These are phyloP conservation scores for Lymantria monacha DNA, from an alignment of 2,888 invertebrate genomes.

Conservation along the genomic window DNA sequence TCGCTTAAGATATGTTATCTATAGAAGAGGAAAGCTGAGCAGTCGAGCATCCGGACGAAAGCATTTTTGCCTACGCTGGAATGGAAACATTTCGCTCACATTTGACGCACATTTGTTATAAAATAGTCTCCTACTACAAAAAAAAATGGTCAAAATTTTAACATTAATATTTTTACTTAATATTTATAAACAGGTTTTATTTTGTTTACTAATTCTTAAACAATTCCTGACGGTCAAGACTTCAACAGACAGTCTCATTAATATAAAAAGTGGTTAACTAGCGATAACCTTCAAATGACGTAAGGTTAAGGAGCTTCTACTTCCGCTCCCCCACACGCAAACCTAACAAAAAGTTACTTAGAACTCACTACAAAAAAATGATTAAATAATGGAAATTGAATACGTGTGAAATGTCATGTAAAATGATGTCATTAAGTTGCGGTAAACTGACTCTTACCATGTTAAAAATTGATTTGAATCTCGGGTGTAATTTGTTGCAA, in stretches of 20 bases:
- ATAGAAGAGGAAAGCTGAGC: too few species aligned
- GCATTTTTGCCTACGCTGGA: too few species aligned
- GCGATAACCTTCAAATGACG: conserved; percentile 2
- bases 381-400: conserved; percentile 6
- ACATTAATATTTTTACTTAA: background rate
- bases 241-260: conserved; percentile 2
- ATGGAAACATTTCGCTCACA: too few species aligned
- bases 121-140: too few species aligned
- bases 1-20: too few species aligned
- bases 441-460: background rate
- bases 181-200: background rate
- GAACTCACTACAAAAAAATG: conserved; percentile 5
- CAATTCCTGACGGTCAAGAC: conserved; percentile 2
- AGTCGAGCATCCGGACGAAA: too few species aligned
- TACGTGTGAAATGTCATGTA: conserved; percentile 7
- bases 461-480: too few species aligned
- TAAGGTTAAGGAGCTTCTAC: conserved; percentile 4
- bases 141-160: too few species aligned
- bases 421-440: background rate
- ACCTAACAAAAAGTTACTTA: conserved; percentile 6
- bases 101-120: too few species aligned
- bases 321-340: conserved; percentile 14
- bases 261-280: conserved; percentile 3
- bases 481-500: too few species aligned
- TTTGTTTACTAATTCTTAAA: background rate